Evolutionary conservation across 2,113 vertebrate species (phyloP).

Genomic region (Limanda limanda): DNA sequence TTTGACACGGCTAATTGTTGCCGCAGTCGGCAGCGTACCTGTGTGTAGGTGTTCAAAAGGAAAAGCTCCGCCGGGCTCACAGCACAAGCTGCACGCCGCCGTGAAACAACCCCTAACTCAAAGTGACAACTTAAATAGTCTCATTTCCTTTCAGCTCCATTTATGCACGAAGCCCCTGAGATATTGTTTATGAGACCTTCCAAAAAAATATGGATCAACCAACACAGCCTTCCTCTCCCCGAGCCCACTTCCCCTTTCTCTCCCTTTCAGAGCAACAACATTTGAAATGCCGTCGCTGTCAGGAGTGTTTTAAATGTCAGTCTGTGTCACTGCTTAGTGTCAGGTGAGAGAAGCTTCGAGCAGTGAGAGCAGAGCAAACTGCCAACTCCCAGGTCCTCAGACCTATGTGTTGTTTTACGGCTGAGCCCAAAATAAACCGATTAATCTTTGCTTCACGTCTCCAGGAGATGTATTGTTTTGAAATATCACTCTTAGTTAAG

Average conservation of each 20-base stretch:
- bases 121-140: constrained; percentile 55
- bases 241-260: not conserved
- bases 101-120: constrained; percentile 26
- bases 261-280: constrained; percentile 16
- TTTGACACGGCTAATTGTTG: constrained; percentile 36
- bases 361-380: constrained; percentile 28
- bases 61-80: constrained; percentile 16
- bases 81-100: not conserved
- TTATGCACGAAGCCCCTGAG: constrained; percentile 39
- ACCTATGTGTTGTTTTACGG: not conserved
- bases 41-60: constrained; percentile 37
- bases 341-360: constrained; percentile 21
- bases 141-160: constrained; percentile 30
- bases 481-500: constrained; percentile 31
- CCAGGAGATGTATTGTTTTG: constrained; percentile 38
- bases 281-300: constrained; percentile 58
- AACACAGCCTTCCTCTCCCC: not conserved
- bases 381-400: constrained; percentile 15
- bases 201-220: constrained; percentile 31
- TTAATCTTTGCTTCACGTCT: constrained; percentile 51
- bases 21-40: constrained; percentile 16
- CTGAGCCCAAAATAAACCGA: constrained; percentile 58
- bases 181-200: constrained; percentile 32
- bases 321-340: constrained; percentile 50
- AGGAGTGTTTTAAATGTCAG: constrained; percentile 62